Evolutionary conservation across 2,113 vertebrate genomes (phyloP).

Genomic region (Grammomys dolichurus): DNA sequence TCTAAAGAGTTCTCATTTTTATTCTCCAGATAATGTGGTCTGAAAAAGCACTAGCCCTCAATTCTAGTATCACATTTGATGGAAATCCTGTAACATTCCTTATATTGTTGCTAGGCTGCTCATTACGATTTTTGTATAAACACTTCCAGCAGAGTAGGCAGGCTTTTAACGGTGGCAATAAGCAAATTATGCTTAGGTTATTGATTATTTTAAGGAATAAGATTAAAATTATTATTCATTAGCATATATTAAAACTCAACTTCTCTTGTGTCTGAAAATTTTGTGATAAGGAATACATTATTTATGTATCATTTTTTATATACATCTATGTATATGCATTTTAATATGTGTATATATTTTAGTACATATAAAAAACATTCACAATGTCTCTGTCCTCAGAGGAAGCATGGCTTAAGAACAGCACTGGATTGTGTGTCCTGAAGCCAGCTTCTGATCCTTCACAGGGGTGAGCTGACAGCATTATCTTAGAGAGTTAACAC

Average conservation of each 20-base stretch:
- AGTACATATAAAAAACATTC: constrained; percentile 1
- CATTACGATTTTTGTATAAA: constrained; percentile 14
- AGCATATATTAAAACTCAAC: neutral
- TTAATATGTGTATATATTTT: neutral
- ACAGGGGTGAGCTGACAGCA: neutral
- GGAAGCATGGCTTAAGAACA: neutral
- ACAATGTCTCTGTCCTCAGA: neutral
- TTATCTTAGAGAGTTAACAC: neutral
- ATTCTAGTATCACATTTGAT: constrained; percentile 39
- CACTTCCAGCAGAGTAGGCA: neutral
- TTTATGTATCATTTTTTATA: constrained; percentile 24
- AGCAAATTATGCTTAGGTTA: neutral
- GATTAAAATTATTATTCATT: constrained; percentile 64
- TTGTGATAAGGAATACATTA: neutral
- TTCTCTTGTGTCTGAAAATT: constrained; percentile 23
- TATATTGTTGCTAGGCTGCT: neutral
- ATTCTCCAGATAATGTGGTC: neutral
- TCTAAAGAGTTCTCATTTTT: neutral
- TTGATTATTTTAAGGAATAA: constrained; percentile 63
- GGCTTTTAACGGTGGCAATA: constrained; percentile 22
- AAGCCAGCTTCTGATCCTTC: neutral
- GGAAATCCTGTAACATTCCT: neutral
- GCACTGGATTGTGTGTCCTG: neutral
- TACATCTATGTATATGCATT: neutral
- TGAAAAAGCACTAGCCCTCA: constrained; percentile 40